Conservation (phyloP, 2,888 invertebrate genomes). For the Sabatieria punctata region DNA sequence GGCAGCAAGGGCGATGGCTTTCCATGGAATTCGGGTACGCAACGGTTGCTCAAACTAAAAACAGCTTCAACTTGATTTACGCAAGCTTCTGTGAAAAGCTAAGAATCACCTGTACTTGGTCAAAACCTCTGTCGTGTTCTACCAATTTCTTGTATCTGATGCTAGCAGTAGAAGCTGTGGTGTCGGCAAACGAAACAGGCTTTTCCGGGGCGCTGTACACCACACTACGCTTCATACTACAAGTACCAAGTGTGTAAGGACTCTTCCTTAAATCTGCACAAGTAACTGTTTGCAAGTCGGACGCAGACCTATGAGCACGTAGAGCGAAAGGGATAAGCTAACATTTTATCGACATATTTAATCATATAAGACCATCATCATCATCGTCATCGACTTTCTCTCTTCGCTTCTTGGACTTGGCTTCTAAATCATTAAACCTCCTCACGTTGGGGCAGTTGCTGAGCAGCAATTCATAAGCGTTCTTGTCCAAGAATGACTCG, state of each 20-base stretch:
- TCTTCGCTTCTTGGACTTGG: too few species aligned
- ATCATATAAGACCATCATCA: too few species aligned
- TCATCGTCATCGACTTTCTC: too few species aligned
- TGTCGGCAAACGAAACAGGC: neutral
- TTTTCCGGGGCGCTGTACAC: neutral
- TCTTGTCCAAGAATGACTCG: neutral
- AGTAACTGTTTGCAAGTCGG: too few species aligned
- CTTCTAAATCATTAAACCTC: neutral
- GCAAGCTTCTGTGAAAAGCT: too few species aligned
- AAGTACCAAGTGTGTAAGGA: too few species aligned
- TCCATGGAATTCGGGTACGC: slow-evolving; percentile 59
- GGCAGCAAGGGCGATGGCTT: slow-evolving; percentile 57
- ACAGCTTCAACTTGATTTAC: slow-evolving; percentile 1
- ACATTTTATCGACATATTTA: too few species aligned
- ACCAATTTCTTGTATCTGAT: neutral
- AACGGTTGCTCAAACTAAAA: slow-evolving; percentile 35
- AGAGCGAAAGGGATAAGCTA: too few species aligned
- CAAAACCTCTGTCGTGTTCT: neutral
- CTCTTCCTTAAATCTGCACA: too few species aligned
- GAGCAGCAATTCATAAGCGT: neutral
- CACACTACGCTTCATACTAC: neutral
- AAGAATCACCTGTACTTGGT: neutral
- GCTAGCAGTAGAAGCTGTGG: neutral
- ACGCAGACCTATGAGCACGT: too few species aligned
- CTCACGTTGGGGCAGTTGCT: neutral